Evolutionary conservation across 2,113 vertebrate genomes (phyloP).

Genomic region (Opisthocomus hoazin): DNA sequence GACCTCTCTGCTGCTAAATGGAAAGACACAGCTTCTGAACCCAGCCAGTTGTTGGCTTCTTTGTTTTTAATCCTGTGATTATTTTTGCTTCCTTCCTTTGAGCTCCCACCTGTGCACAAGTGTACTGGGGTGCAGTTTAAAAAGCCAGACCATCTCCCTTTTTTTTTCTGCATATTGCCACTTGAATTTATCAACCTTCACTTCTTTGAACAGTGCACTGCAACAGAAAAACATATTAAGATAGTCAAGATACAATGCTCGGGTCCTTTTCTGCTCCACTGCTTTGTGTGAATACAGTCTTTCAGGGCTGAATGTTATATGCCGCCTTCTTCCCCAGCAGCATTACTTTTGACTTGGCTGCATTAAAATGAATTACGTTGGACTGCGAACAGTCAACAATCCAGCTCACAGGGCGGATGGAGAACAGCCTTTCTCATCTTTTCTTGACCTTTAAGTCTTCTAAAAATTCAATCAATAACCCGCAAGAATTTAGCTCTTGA

Average conservation of each 20-base stretch:
- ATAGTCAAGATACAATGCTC: not conserved
- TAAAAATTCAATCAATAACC: not conserved
- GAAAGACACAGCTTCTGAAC: not conserved
- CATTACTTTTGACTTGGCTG: not conserved
- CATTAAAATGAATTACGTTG: not conserved
- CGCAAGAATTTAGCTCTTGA: not conserved
- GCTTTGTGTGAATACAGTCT: not conserved
- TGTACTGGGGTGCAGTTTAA: not conserved
- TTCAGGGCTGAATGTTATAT: not conserved
- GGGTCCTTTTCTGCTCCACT: not conserved
- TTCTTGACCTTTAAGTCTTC: not conserved
- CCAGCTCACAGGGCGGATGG: not conserved
- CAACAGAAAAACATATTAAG: not conserved
- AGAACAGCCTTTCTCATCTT: not conserved
- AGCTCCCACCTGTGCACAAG: not conserved
- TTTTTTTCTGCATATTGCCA: not conserved
- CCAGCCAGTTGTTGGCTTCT: not conserved
- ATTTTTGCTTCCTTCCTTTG: not conserved
- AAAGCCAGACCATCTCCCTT: not conserved
- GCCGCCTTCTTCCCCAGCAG: not conserved
- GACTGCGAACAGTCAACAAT: not conserved
- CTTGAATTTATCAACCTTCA: not conserved
- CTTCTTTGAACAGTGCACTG: not conserved
- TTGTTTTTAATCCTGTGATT: not conserved
- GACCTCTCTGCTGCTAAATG: not conserved